Percentiles rank a stretch among this genome's conserved stretches.
These are phyloP conservation scores for Nysson spinosus DNA, from an alignment of 2,888 invertebrate genomes.

Conservation along the genomic window DNA sequence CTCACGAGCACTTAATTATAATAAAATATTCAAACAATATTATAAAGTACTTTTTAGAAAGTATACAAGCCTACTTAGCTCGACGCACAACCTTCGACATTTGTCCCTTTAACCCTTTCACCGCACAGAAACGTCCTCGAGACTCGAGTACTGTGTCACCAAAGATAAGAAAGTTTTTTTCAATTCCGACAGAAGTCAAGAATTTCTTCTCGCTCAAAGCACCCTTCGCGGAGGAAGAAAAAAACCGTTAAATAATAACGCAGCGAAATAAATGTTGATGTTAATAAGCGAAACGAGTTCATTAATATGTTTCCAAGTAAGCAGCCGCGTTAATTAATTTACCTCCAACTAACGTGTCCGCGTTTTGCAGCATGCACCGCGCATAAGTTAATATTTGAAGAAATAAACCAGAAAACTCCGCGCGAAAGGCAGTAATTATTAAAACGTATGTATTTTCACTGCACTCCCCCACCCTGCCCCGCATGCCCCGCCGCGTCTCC, in stretches of 20 bases:
- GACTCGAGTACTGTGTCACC: too few relatives aligned
- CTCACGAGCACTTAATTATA: too few relatives aligned
- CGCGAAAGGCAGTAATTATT: constrained; percentile 20
- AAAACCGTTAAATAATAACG: background rate
- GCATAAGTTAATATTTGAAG: constrained; percentile 20
- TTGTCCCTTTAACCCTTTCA: too few relatives aligned
- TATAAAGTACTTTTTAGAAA: too few relatives aligned
- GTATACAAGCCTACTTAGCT: too few relatives aligned
- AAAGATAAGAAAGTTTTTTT: too few relatives aligned
- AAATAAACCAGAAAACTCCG: background rate
- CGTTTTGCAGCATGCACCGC: constrained; percentile 1
- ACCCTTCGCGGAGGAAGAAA: too few relatives aligned
- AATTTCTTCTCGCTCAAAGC: too few relatives aligned
- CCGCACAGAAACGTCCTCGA: too few relatives aligned
- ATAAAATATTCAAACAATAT: too few relatives aligned
- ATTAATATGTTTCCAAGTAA: constrained; percentile 40
- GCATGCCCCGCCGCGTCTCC: background rate
- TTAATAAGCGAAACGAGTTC: constrained; percentile 29
- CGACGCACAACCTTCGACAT: too few relatives aligned
- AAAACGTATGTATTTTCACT: constrained; percentile 9
- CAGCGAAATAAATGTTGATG: constrained; percentile 14
- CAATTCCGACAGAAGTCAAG: too few relatives aligned
- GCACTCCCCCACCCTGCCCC: background rate
- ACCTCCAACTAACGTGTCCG: constrained; percentile 41
- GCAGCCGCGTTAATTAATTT: constrained; percentile 47